Evolutionary conservation across 2,797 vertebrate species (phyloP).

Genomic region (Coranthus polyacanthus): DNA sequence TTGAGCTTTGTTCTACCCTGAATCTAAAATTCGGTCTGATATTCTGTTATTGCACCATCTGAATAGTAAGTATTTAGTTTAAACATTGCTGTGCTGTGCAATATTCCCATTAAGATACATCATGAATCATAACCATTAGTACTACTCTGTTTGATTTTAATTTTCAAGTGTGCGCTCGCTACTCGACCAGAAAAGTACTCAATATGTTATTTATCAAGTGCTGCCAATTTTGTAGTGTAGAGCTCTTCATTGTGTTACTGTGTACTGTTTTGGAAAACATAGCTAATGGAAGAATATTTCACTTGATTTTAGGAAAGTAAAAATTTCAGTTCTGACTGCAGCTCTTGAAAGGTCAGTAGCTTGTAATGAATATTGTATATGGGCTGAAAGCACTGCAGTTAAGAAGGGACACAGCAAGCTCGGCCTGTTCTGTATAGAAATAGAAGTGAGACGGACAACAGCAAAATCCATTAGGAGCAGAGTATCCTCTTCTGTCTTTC

Average conservation of each 20-base stretch:
- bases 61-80: background rate
- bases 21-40: conserved; percentile 1
- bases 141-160: conserved; percentile 15
- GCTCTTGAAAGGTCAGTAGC: conserved; percentile 42
- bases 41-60: background rate
- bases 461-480: conserved; percentile 55
- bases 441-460: conserved; percentile 49
- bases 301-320: conserved; percentile 17
- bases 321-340: conserved; percentile 3
- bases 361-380: conserved; percentile 73
- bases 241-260: background rate
- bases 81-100: too few species aligned
- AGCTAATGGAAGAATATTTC: background rate
- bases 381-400: conserved; percentile 59
- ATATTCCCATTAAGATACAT: conserved; percentile 17
- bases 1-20: background rate
- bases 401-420: conserved; percentile 24
- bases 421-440: conserved; percentile 33
- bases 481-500: conserved; percentile 5
- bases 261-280: background rate
- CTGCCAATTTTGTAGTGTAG: background rate
- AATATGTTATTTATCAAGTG: background rate
- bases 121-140: conserved; percentile 1
- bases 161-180: background rate
- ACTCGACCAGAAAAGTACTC: background rate